A percentile compares a stretch with the other conserved stretches of the same genome.
Conservation (phyloP, 2,113 vertebrate genomes). For the Bubalus kerabau region DNA sequence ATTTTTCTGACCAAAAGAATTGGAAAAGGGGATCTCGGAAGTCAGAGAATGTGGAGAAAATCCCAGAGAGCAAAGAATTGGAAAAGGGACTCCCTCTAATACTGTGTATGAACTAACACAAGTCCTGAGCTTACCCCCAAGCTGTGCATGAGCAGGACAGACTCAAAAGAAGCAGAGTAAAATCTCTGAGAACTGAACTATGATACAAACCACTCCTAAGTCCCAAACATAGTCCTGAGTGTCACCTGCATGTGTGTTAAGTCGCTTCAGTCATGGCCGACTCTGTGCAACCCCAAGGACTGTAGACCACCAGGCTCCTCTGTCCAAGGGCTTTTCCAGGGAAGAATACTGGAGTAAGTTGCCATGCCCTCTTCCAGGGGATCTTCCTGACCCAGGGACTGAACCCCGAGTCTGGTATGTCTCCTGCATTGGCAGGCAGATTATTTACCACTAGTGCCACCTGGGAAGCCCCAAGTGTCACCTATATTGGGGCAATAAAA, state of each 20-base stretch:
- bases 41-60: background rate
- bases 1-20: background rate
- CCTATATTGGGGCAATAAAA: background rate
- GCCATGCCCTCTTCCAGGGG: background rate
- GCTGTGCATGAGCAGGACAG: background rate
- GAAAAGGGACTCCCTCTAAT: background rate
- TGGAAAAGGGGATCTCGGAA: background rate
- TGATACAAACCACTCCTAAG: background rate
- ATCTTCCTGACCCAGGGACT: background rate
- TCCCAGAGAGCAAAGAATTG: background rate
- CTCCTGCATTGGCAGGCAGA: background rate
- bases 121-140: background rate
- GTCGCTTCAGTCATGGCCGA: background rate
- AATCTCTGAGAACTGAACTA: background rate
- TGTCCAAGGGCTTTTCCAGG: background rate
- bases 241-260: background rate
- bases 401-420: background rate
- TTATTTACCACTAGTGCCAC: background rate
- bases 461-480: background rate
- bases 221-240: background rate
- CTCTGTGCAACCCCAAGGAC: background rate
- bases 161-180: background rate
- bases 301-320: background rate
- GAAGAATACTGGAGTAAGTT: background rate
- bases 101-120: background rate